Conservation (phyloP, 2,797 vertebrate genomes). For the Alcedo atthis region DNA sequence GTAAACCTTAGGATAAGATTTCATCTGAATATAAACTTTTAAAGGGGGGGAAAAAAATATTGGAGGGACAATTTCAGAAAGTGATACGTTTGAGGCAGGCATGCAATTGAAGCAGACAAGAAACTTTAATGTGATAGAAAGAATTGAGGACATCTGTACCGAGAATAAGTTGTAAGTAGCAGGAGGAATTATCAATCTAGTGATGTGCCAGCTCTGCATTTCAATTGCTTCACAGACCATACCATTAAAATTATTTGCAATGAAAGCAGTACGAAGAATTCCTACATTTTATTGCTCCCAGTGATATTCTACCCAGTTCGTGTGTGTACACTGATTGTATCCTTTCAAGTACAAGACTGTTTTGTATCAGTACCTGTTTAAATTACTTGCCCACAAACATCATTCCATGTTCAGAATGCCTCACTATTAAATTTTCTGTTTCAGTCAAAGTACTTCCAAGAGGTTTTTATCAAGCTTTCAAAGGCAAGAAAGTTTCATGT, state of each 20-base stretch:
- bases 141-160: conserved; percentile 66
- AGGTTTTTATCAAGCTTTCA: conserved; percentile 30
- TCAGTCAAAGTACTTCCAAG: conserved; percentile 28
- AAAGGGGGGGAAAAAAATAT: not conserved
- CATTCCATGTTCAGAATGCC: not conserved
- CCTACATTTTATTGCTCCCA: conserved; percentile 51
- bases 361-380: conserved; percentile 35
- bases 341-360: conserved; percentile 38
- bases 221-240: conserved; percentile 59
- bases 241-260: conserved; percentile 55
- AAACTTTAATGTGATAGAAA: conserved; percentile 63
- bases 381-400: conserved; percentile 46
- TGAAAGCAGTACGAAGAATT: conserved; percentile 54
- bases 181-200: conserved; percentile 69
- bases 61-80: conserved; percentile 35
- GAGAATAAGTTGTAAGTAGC: conserved; percentile 55
- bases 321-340: not conserved
- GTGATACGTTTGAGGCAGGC: conserved; percentile 31
- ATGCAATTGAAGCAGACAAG: conserved; percentile 66
- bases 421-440: conserved; percentile 50
- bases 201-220: conserved; percentile 68
- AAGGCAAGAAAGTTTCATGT: conserved; percentile 25
- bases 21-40: conserved; percentile 44
- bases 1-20: conserved; percentile 30
- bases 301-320: conserved; percentile 35